Evolutionary conservation across 1,140 invertebrate genomes (phyloP).

Genomic region (Druon quercuslanigerum): DNA sequence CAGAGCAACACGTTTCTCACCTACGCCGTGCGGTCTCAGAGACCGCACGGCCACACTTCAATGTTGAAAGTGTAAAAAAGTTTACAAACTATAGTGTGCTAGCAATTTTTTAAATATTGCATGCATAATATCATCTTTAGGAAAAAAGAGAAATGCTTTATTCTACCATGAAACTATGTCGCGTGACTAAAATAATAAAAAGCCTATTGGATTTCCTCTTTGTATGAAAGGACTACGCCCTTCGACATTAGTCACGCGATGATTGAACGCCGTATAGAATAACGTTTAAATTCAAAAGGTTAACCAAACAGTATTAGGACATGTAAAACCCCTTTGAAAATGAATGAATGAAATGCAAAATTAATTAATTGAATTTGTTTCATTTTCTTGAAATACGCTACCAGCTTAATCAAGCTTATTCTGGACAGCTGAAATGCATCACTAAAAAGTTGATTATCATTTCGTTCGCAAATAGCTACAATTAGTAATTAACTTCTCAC

Average conservation of each 20-base stretch:
- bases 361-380: background rate
- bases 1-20: no score
- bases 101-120: no score
- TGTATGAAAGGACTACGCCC: slow-evolving; percentile 3
- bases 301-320: background rate
- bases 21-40: no score
- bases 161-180: background rate
- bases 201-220: background rate
- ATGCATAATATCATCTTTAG: no score
- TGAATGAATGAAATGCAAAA: background rate
- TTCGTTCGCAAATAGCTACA: background rate
- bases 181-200: slow-evolving; percentile 19
- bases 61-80: no score
- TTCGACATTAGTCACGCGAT: slow-evolving; percentile 20
- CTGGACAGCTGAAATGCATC: background rate
- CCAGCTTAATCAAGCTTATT: background rate
- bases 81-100: no score
- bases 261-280: slow-evolving; percentile 6
- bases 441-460: background rate
- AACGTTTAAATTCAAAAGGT: slow-evolving; percentile 28
- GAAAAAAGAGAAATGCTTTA: no score
- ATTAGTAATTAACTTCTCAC: background rate
- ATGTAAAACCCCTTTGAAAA: background rate
- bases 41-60: no score
- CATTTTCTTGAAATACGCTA: background rate